A percentile compares a stretch with the other conserved stretches of the same genome.
Conservation (phyloP, 2,888 invertebrate genomes). For the Synergus gifuensis region DNA sequence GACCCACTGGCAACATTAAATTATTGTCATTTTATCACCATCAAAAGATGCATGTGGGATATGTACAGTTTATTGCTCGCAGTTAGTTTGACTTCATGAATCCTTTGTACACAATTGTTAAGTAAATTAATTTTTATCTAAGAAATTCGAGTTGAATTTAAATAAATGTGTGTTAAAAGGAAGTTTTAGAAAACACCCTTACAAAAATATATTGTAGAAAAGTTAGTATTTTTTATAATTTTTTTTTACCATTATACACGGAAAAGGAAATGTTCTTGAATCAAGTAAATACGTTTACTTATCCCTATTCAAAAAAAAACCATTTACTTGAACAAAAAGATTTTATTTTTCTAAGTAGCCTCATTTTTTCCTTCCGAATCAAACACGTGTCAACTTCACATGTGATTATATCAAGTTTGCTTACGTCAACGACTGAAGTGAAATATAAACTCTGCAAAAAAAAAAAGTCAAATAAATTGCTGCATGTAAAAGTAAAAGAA, state of each 20-base stretch:
- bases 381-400: background rate
- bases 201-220: too few relatives aligned
- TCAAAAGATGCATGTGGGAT: background rate
- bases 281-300: too few relatives aligned
- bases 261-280: too few relatives aligned
- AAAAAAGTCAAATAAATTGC: slow-evolving; percentile 34
- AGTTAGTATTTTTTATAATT: too few relatives aligned
- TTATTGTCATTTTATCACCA: slow-evolving; percentile 4
- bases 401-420: background rate
- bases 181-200: too few relatives aligned
- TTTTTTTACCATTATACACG: too few relatives aligned
- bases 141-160: background rate
- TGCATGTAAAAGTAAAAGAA: slow-evolving; percentile 44
- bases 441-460: slow-evolving; percentile 24
- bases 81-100: background rate
- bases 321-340: too few relatives aligned
- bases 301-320: too few relatives aligned
- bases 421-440: background rate
- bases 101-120: background rate
- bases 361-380: too few relatives aligned
- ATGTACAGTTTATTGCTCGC: background rate
- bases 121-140: background rate
- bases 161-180: background rate
- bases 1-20: background rate
- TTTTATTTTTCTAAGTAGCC: too few relatives aligned